Evolutionary conservation across 2,113 vertebrate species (phyloP).

Genomic region (Chionis minor): DNA sequence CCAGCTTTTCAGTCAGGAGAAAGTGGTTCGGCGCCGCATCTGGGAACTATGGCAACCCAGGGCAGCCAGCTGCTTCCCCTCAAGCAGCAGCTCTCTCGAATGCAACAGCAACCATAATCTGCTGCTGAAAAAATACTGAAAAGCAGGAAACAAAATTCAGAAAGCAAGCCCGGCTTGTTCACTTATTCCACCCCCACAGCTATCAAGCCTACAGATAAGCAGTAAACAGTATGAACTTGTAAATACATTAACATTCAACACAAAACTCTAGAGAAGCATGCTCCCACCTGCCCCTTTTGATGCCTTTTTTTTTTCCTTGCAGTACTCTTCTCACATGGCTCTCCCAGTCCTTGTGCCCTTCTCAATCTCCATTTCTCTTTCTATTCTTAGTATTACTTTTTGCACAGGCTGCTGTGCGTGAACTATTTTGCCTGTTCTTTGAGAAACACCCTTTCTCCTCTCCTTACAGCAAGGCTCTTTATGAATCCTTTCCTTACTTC

Average conservation of each 20-base stretch:
- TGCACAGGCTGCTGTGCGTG: neutral
- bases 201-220: neutral
- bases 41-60: neutral
- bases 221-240: neutral
- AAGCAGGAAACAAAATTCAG: neutral
- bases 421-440: neutral
- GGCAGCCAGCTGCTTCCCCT: constrained; percentile 13
- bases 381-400: neutral
- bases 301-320: neutral
- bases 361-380: neutral
- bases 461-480: neutral
- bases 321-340: neutral
- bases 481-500: neutral
- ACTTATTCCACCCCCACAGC: neutral
- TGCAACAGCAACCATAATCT: neutral
- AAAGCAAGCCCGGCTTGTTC: neutral
- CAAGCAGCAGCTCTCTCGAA: neutral
- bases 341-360: neutral
- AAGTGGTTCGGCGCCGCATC: neutral
- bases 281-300: neutral
- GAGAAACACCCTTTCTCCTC: neutral
- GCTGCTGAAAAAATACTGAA: neutral
- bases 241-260: neutral
- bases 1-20: neutral
- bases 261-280: neutral